phyloP scores from a whole-genome alignment of 2,797 vertebrate genomes.

The Austrolebias charrua region DNA sequence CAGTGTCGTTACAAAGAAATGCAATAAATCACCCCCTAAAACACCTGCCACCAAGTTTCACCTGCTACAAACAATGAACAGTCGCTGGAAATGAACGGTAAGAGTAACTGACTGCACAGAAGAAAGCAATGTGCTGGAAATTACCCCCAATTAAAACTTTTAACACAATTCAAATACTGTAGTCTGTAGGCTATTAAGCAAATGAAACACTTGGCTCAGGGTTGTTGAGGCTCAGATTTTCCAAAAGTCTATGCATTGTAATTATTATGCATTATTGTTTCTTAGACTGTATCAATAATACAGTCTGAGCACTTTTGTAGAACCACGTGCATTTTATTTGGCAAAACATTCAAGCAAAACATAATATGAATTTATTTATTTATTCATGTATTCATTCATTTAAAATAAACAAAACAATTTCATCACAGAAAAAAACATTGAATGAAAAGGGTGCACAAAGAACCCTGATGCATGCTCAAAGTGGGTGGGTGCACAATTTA shows the following conservation, averaged over 20 bases:
- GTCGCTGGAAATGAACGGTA: neutral
- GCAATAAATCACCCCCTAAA: neutral
- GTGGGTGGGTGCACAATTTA: too few relatives aligned
- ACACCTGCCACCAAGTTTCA: slow-evolving; percentile 25
- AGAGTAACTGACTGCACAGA: neutral
- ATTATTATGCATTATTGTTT: too few relatives aligned
- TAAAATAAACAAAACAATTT: too few relatives aligned
- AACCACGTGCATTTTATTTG: too few relatives aligned
- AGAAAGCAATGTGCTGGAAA: neutral
- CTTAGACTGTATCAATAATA: neutral
- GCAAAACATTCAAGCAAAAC: neutral
- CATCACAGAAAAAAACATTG: too few relatives aligned
- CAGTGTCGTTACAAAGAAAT: neutral
- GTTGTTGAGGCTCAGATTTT: neutral
- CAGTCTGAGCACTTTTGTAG: neutral
- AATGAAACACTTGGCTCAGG: neutral
- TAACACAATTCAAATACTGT: neutral
- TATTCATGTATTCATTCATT: too few relatives aligned
- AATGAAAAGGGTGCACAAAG: too few relatives aligned
- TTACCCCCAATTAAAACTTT: neutral
- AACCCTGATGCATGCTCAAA: too few relatives aligned
- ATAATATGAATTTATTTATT: too few relatives aligned
- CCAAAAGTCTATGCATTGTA: too few relatives aligned
- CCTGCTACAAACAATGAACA: neutral
- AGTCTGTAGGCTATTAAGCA: neutral